Percentiles rank a stretch among this genome's conserved stretches.
Evolutionary conservation across 2,113 vertebrate species (phyloP).

Genomic region (Pterocles burchelli): DNA sequence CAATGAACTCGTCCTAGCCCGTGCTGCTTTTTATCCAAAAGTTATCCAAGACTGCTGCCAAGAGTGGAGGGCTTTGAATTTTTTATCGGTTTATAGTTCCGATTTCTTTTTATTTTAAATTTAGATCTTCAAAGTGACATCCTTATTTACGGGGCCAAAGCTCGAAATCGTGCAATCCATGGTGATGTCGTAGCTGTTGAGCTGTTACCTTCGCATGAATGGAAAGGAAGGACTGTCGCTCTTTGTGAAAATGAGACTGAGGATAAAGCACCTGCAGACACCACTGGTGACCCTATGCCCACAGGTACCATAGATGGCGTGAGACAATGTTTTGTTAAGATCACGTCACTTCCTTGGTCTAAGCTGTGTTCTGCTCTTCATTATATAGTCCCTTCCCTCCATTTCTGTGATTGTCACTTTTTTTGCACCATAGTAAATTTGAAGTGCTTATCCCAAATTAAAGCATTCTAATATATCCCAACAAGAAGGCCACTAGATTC

Average conservation of each 20-base stretch:
- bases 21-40: not conserved
- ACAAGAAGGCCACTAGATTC: not conserved
- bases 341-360: not conserved
- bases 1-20: not conserved
- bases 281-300: constrained; percentile 82
- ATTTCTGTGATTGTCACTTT: not conserved
- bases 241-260: constrained; percentile 85
- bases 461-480: not conserved
- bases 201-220: constrained; percentile 83
- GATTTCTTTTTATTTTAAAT: not conserved
- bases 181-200: constrained; percentile 89
- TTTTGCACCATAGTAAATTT: not conserved
- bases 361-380: not conserved
- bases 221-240: constrained; percentile 84
- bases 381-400: not conserved
- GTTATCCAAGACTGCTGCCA: not conserved
- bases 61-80: not conserved
- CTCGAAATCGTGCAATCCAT: constrained; percentile 89
- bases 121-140: constrained; percentile 84
- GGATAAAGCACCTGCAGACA: constrained; percentile 78
- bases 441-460: not conserved
- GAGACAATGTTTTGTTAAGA: not conserved
- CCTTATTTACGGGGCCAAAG: constrained; percentile 84
- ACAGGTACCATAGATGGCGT: constrained; percentile 78
- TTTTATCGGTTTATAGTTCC: not conserved